Base-by-base conservation (phyloP, 2,888 invertebrate species). In the Parnassius mnemosyne region DNA sequence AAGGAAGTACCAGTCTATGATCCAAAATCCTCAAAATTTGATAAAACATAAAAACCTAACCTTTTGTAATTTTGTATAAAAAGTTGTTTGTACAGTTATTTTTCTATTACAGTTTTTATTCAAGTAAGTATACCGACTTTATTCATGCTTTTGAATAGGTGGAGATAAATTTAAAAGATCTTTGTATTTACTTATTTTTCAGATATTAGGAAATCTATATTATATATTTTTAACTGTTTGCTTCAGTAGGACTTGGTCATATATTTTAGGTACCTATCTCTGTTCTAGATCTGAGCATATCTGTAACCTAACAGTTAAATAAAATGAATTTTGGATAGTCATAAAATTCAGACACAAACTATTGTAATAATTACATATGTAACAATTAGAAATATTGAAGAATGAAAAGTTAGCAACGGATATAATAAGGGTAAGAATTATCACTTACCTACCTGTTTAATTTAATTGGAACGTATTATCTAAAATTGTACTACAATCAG, bases 401-500 rank as follows among this genome's bases (percentile, higher is more conserved):
- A 59, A 34, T 46, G 41, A 54, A 47, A 44, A 42, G 42, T 59
- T 51, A 25, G 59, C 60, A 60, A 57, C 50, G 41, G 52, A 58
- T 58, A n/a, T 63, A 57, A n/a, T 63, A 57, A 56, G n/a, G 46
- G 9, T 60, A 64, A 57, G 57, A 42, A 63, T 60, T 42, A 60
- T 53, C 47, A 55, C 52, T 63, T 53, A 60, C 41, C 9, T 51
- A 56, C 42, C 51, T 46, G 16, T 44, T 10, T 53, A 42, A 42
- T 34, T 63, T 46, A 57, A 64, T 57, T 57, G 34, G 49, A 64
- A 60, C 20, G 47, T 43, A 53, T 53, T 67, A 71, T 63, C 57
- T 67, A 20, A 65, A 74, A 73, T 71, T 69, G 54, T 72, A 64
- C 67, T 69, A 75, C 66, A 76, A 70, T 79, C 83, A 78, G 84